Evolutionary conservation across 1,140 invertebrate species (phyloP), one percentile per base, ranked within the genome.

Genomic region (Mylabris phalerata): DNA sequence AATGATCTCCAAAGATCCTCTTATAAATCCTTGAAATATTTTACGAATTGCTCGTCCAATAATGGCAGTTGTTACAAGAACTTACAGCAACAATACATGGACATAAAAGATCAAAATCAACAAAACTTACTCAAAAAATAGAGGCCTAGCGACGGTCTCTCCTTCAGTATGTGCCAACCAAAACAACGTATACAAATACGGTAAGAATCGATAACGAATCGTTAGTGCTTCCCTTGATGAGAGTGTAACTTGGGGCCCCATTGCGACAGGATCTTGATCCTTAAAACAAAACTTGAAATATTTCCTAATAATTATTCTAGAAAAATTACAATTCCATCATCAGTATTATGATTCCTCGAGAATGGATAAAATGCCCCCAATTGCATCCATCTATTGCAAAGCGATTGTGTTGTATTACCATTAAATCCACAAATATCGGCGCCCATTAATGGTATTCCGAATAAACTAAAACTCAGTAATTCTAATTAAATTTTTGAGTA

Each of bases 371-470:
- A 92, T 5, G 90, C 89, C 2, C 92, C 93, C 3, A 92, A 50
- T 72, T 92, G 85, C 79, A 82, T 84, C 90, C 90, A 93, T 0
- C 89, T 77, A 65, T 82, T 83, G 70, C 90, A 93, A 1, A 93
- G 75, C 25, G 81, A 74, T 10, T 68, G 75, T 0, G 88, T 92
- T 1, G 91, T 86, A 69, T 92, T 85, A 3, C 83, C 84, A 66
- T 81, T 80, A 74, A 94, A 95, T 1, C 92, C 93, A 77, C 93
- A 95, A 62, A 95, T 93, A 73, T 95, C 92, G 3, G 91, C 87
- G 1, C 92, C 93, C 72, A 92, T 85, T 79, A 92, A 79, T 7
- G 90, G 88, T 26, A 92, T 84, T 50, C 92, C 92, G 76, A 91
- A 94, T 48, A 95, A 73, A 65, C 84, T 89, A 73, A 88, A 92